phyloP scores from a whole-genome alignment of 2,797 vertebrate species.

The Acanthurus tractus region DNA sequence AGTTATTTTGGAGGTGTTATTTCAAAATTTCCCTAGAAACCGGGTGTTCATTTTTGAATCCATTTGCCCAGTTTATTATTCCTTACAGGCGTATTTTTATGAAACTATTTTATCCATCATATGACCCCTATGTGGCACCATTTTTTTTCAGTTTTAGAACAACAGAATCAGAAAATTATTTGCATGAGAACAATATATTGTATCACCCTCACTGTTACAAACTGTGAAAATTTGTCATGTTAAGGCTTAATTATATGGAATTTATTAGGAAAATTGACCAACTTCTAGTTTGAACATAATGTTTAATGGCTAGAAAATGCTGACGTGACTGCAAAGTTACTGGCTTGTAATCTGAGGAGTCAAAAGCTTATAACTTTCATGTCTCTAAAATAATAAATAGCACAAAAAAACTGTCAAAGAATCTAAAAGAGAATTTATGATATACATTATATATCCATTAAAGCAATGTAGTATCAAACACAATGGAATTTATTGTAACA shows the following conservation, averaged over 20 bases:
- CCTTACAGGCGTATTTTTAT: neutral
- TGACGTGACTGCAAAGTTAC: neutral
- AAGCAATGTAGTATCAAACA: conserved; percentile 4
- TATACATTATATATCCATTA: neutral
- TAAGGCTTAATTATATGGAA: neutral
- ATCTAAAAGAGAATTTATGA: neutral
- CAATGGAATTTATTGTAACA: conserved; percentile 2
- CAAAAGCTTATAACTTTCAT: too few relatives aligned
- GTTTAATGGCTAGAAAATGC: neutral
- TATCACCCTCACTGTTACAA: neutral
- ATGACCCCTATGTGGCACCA: neutral
- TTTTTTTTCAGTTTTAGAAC: neutral
- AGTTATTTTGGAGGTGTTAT: too few relatives aligned
- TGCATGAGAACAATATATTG: neutral
- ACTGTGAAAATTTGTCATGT: neutral
- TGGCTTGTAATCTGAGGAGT: neutral
- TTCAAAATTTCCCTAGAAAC: too few relatives aligned
- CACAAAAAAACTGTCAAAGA: conserved; percentile 9
- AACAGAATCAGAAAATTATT: neutral
- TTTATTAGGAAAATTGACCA: neutral
- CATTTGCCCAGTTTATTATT: neutral
- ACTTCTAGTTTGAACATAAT: neutral
- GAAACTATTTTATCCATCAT: neutral
- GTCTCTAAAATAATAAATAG: neutral
- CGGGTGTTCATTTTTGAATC: neutral